phyloP scores from a whole-genome alignment of 2,113 vertebrate genomes.

The Ctenomys sociabilis region DNA sequence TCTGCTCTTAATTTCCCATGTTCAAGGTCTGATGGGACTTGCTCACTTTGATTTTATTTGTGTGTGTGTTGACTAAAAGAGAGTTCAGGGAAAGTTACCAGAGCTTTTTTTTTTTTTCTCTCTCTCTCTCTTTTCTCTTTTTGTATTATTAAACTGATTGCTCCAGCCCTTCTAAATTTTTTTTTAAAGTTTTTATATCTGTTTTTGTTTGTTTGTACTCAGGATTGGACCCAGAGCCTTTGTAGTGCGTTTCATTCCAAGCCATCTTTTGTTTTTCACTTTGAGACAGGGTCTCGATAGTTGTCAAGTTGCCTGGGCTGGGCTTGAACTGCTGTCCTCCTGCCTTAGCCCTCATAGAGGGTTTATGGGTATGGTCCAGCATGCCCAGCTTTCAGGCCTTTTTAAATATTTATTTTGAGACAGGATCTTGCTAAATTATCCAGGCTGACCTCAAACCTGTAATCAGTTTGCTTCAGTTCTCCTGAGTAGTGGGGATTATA shows the following conservation, averaged over 20 bases:
- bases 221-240: neutral
- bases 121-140: no score
- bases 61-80: neutral
- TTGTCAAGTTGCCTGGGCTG: neutral
- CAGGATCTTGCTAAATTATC: neutral
- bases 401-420: neutral
- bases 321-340: neutral
- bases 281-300: neutral
- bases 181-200: neutral
- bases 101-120: neutral
- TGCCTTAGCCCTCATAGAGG: neutral
- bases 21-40: neutral
- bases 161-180: neutral
- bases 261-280: neutral
- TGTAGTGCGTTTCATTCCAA: neutral
- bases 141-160: no score
- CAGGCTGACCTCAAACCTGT: neutral
- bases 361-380: neutral
- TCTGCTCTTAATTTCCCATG: slow-evolving; percentile 46
- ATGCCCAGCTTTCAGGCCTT: neutral
- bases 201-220: neutral
- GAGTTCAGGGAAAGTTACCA: neutral
- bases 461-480: neutral
- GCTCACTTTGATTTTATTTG: neutral
- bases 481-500: neutral